A percentile compares a stretch with the other conserved stretches of the same genome.
Conservation (phyloP, 2,113 vertebrate genomes). For the Talpa occidentalis region DNA sequence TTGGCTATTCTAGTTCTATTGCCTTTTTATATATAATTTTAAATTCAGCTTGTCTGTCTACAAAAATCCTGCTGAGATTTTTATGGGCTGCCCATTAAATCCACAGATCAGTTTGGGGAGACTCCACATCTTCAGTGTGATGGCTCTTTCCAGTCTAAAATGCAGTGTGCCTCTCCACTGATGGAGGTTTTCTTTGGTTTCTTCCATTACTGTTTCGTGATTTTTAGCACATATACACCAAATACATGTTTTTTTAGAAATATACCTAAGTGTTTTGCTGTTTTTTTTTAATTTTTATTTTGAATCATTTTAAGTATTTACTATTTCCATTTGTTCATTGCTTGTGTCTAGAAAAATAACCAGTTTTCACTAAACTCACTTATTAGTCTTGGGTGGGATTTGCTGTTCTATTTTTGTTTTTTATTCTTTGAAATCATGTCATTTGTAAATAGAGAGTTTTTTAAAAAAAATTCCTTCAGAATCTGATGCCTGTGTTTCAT, state of each 20-base stretch:
- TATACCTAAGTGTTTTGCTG: neutral
- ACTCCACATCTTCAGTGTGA: rapidly evolving
- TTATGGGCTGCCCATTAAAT: too few species aligned
- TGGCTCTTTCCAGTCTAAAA: neutral
- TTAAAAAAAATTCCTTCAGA: neutral
- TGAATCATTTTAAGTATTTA: too few species aligned
- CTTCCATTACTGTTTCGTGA: neutral
- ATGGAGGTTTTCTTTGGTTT: neutral
- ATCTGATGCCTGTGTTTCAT: neutral
- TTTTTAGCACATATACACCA: neutral
- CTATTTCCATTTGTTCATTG: neutral
- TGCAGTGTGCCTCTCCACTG: rapidly evolving
- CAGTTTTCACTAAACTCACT: neutral
- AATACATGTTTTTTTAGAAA: neutral
- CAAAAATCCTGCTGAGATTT: neutral
- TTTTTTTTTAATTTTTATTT: neutral
- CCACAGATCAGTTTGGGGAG: neutral
- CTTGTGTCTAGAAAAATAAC: rapidly evolving
- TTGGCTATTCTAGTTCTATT: neutral
- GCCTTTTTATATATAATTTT: neutral
- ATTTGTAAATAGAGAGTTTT: neutral
- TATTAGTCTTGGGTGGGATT: neutral
- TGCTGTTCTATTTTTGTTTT: neutral
- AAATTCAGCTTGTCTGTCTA: neutral
- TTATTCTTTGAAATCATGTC: neutral